Percentiles rank a stretch among this genome's conserved stretches.
Evolutionary conservation across 2,888 invertebrate genomes (phyloP).

Genomic region (Drosophila fulvimacula): DNA sequence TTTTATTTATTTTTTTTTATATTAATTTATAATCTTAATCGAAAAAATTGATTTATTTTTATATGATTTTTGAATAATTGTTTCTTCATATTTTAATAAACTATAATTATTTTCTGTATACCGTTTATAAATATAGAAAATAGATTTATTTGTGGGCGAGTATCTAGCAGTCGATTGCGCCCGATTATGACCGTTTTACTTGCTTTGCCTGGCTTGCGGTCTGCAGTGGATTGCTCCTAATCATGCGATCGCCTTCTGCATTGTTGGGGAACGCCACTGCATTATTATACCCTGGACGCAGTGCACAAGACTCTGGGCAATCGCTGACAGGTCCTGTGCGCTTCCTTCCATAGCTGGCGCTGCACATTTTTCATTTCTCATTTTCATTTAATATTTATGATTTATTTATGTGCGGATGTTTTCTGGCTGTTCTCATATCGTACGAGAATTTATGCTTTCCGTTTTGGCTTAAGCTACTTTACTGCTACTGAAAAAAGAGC

Average conservation of each 20-base stretch:
- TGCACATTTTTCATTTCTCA: slow-evolving; percentile 75
- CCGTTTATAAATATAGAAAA: neutral
- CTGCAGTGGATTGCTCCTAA: slow-evolving; percentile 64
- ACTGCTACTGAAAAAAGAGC: slow-evolving; percentile 11
- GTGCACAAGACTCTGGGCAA: slow-evolving; percentile 26
- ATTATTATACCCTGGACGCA: slow-evolving; percentile 10
- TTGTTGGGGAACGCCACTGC: slow-evolving; percentile 58
- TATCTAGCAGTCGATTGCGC: neutral
- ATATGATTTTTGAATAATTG: too few species aligned
- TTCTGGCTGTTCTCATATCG: slow-evolving; percentile 77
- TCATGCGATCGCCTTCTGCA: slow-evolving; percentile 72
- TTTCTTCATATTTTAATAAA: too few species aligned
- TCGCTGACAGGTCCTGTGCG: slow-evolving; percentile 75
- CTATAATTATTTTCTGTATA: too few species aligned
- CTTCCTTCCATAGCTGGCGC: slow-evolving; percentile 59
- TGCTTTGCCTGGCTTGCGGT: slow-evolving; percentile 9
- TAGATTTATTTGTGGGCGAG: neutral
- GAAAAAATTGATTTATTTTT: too few species aligned
- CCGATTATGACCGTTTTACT: neutral
- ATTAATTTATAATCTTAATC: too few species aligned
- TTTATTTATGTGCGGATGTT: slow-evolving; percentile 81
- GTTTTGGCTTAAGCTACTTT: slow-evolving; percentile 64
- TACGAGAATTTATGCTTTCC: slow-evolving; percentile 76
- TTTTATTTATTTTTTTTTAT: too few species aligned
- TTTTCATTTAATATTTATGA: slow-evolving; percentile 81